Evolutionary conservation across 2,113 vertebrate genomes (phyloP).

Genomic region (Panthera tigris): DNA sequence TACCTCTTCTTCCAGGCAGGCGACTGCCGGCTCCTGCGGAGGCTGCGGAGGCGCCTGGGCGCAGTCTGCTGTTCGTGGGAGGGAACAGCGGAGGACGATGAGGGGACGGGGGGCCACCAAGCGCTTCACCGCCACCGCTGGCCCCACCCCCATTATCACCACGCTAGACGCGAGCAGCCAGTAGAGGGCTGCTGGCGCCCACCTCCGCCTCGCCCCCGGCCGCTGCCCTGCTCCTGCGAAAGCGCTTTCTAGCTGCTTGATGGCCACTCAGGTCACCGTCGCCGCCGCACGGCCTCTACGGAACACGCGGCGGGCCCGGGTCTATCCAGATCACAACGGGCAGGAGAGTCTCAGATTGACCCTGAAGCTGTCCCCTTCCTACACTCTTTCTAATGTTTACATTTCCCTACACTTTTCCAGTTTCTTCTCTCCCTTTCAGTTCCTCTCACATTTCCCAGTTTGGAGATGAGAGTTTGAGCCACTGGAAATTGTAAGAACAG

Average conservation of each 20-base stretch:
- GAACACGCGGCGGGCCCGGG: neutral
- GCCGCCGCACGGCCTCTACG: neutral
- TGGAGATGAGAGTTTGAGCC: neutral
- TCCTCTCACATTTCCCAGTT: neutral
- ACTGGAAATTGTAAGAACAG: neutral
- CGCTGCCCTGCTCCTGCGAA: conserved; percentile 71
- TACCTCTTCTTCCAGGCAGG: conserved; percentile 81
- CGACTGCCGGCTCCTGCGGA: neutral
- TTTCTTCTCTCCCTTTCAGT: neutral
- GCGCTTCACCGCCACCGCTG: conserved; percentile 72
- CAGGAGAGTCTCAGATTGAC: neutral
- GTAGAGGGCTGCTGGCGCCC: conserved; percentile 2
- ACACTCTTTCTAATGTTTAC: neutral
- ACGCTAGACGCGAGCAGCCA: conserved; percentile 16
- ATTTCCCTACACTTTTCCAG: neutral
- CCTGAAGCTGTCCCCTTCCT: neutral
- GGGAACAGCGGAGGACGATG: neutral
- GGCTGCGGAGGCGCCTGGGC: conserved; percentile 21
- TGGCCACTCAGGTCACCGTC: neutral
- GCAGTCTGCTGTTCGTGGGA: neutral
- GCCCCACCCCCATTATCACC: conserved; percentile 75
- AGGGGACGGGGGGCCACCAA: neutral
- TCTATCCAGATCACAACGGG: neutral
- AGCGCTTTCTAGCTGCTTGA: conserved; percentile 58
- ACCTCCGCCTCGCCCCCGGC: conserved; percentile 63